Base-by-base conservation (phyloP, 2,113 vertebrate species). In the Mormyrus iriodes region DNA sequence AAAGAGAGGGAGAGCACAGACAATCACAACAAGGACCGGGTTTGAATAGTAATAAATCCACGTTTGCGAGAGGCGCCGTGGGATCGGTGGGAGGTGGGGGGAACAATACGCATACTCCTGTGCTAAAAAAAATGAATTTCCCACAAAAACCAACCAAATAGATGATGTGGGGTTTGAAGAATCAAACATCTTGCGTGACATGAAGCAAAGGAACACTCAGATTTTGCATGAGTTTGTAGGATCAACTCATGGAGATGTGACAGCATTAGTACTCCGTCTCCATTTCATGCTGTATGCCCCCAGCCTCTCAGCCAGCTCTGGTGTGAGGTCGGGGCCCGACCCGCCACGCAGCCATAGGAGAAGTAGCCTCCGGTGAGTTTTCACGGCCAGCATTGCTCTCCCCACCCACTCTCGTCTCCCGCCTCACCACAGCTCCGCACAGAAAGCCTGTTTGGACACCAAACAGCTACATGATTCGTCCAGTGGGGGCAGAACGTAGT, bases 11-110 rank as follows among this genome's bases (percentile, higher is more conserved):
- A 93, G 92, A 24, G 92, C 91, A 90, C 93, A 94, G 91, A 91
- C 93, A 92, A 95, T 95, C 94, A 95, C 94, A 95, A 95, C 95
- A 96, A 96, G 95, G 94, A 88, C 95, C 94, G 94, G 93, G 92
- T 95, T 92, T 95, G 94, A 95, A 95, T 93, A 94, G 95, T 94
- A 95, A 96, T 96, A 95, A 96, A 96, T 95, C 96, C 94, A 92
- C 91, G 92, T 94, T 94, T 93, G 94, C 65, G 65, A 95, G 95
- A 94, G 93, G 91, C 93, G 91, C 94, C 93, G 92, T 91, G 91
- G 55, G 91, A 92, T 91, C 92, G 55, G 24, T 87, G 90, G 87
- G 90, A 89, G 89, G 76, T 90, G 88, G 85, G 85, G 79, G 91
- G 92, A 82, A 86, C 84, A 90, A 92, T 91, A 92, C 93, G 91